Evolutionary conservation across 2,113 vertebrate genomes (phyloP), one percentile per base, ranked within the genome.

Genomic region (Sciurus niger): DNA sequence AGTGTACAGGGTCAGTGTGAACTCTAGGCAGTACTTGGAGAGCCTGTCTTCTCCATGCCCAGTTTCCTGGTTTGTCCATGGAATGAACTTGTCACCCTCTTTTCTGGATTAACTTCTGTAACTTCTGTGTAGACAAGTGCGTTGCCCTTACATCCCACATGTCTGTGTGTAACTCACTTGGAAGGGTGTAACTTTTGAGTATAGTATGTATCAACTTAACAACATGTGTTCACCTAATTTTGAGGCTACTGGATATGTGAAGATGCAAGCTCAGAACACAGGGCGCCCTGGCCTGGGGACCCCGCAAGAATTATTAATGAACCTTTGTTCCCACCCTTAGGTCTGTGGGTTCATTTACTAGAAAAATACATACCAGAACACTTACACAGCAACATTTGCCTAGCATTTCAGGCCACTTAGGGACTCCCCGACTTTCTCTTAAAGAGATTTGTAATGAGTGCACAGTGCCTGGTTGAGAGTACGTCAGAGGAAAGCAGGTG

Each of bases 131-230:
- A 32, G 93, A 8, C 8, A 4, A 20, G 2, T 32, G 37, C 30
- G 13, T 1, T 43, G 16, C 9, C 1, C 6, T 60, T 0, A 67
- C 28, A 24, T 9, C 51, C 10, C 40, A 12, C 4, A 0, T 16
- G 24, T 90, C 76, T 48, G 0, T 60, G 34, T 51, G 32, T 48
- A n/a, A 77, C 83, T 87, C 20, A 77, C 73, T 65, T 70, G 80
- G n/a, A 95, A 70, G 37, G 22, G 72, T 34, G 25, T 76, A 22
- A 43, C 37, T 70, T 73, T 48, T 46, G 63, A 72, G 73, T 48
- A 46, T 24, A 80, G 51, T 53, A 1, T 37, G 18, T n/a, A 28
- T 95, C 55, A 34, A 8, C 16, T 93, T 67, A 0, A 0, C 76
- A 32, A n/a, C 1, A 0, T 46, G 16, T 32, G 65, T 58, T 90